These are phyloP conservation scores for Sander vitreus DNA, from an alignment of 2,113 vertebrate species.

Conservation along the genomic window DNA sequence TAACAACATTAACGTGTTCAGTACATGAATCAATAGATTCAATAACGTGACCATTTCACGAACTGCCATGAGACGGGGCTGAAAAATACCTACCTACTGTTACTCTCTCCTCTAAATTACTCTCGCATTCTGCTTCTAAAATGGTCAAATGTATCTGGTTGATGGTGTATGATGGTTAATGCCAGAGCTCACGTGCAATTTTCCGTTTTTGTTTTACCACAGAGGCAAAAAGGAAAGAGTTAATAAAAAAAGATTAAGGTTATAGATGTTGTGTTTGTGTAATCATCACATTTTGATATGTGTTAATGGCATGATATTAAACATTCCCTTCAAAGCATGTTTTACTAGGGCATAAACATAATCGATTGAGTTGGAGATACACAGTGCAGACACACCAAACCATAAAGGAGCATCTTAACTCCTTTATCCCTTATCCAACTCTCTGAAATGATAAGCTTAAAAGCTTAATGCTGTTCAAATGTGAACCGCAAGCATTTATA, in stretches of 20 bases:
- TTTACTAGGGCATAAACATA: slow-evolving; percentile 20
- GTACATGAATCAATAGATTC: no score
- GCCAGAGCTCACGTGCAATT: background rate
- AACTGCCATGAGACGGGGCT: no score
- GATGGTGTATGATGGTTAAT: slow-evolving; percentile 29
- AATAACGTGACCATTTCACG: no score
- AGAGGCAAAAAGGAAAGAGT: background rate
- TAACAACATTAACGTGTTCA: no score
- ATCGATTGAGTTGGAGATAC: slow-evolving; percentile 21
- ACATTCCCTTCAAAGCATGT: slow-evolving; percentile 16
- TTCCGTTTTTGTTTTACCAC: slow-evolving; percentile 5
- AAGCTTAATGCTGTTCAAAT: slow-evolving; percentile 48
- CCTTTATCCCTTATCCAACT: slow-evolving; percentile 33
- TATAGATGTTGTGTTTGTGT: background rate
- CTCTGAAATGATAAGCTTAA: slow-evolving; percentile 55
- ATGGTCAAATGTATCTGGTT: no score
- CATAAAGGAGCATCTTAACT: slow-evolving; percentile 42
- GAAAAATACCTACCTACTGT: no score
- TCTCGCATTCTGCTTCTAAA: no score
- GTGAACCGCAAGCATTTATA: slow-evolving; percentile 51
- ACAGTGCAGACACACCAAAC: slow-evolving; percentile 22
- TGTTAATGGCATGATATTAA: slow-evolving; percentile 31
- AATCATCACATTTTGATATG: slow-evolving; percentile 32
- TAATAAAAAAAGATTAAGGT: slow-evolving; percentile 33
- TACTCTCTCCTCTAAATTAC: no score